A percentile compares a stretch with the other conserved stretches of the same genome.
These are phyloP conservation scores for Zaprionus gabonicus DNA, from an alignment of 1,140 invertebrate genomes.

Conservation along the genomic window DNA sequence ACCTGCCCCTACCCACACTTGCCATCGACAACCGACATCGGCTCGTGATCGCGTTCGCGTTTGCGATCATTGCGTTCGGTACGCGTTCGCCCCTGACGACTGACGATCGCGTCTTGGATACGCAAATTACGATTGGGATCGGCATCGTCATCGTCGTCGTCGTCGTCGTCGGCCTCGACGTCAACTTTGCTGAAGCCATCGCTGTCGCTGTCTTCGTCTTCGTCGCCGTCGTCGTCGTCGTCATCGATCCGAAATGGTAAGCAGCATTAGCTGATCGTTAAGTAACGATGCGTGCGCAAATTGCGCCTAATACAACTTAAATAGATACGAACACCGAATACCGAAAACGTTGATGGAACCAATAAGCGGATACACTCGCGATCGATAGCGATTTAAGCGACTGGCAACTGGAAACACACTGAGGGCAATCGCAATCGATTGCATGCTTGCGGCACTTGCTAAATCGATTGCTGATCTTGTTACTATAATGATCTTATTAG, in stretches of 20 bases:
- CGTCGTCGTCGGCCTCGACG: conserved; percentile 8
- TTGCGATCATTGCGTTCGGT: conserved; percentile 18
- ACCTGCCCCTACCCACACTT: conserved; percentile 11
- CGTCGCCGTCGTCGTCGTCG: conserved; percentile 1
- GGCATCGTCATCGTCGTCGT: conserved; percentile 30
- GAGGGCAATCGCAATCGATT: conserved; percentile 1
- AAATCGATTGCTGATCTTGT: neutral
- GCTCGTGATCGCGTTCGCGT: conserved; percentile 40
- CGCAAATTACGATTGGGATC: conserved; percentile 56
- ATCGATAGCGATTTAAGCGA: conserved; percentile 5
- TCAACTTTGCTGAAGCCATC: neutral
- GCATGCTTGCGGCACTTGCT: neutral
- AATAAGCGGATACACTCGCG: neutral
- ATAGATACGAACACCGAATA: conserved; percentile 19
- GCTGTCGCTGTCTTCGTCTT: conserved; percentile 4
- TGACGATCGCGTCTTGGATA: conserved; percentile 53
- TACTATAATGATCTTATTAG: conserved; percentile 2
- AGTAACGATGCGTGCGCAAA: conserved; percentile 43
- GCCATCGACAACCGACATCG: conserved; percentile 35
- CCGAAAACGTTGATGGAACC: conserved; percentile 9
- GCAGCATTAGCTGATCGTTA: conserved; percentile 47
- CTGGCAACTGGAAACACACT: neutral
- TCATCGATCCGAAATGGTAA: conserved; percentile 33
- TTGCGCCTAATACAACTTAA: conserved; percentile 41
- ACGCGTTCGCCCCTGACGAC: conserved; percentile 36